Base-by-base conservation (phyloP, 1,140 invertebrate genomes). In the Hycleus cichorii region DNA sequence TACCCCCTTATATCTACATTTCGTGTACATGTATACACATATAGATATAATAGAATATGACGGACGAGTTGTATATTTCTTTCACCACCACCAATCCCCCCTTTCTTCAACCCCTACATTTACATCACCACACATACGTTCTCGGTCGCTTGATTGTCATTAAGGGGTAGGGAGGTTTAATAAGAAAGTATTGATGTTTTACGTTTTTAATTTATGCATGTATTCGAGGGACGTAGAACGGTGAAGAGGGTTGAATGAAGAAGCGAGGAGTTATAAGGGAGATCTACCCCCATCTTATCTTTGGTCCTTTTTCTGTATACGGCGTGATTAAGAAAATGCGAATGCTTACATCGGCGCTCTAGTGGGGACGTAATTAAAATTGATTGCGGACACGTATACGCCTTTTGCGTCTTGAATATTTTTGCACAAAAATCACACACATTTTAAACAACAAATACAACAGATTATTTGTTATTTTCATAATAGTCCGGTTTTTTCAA, bases 151-250 rank as follows among this genome's bases (percentile, higher is more conserved):
- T 66, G 64, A 64, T 64, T 64, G 57, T 64, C 64, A 66, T 66
- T 64, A 64, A 53, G 60, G 54, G 60, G 40, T 42, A 55, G 52
- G 62, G 65, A 58, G 60, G 54, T 58, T 62, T 66, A 66, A 66
- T 67, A 69, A 67, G 64, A 69, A 67, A 66, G 65, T 69, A 69
- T 67, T 69, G 65, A 69, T 69, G 64, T 69, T 67, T 69, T 64
- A 64, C 60, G 59, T 66, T 68, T 67, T 69, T 69, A 69, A 67
- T 69, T 69, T 67, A 65, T 69, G 65, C 65, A 68, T 68, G 64
- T 65, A 61, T 64, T 65, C 56, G 47, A 27, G 46, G 48, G 52
- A 49, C 27, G 32, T 32, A 7, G 32, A 32, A 7, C 32, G 43
- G 40, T 42, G 11, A 24, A 24, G 18, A 45, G 18, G 18, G 18